A percentile compares a stretch with the other conserved stretches of the same genome.
These are phyloP conservation scores for Trachemys scripta DNA, from an alignment of 2,113 vertebrate species.

Conservation along the genomic window DNA sequence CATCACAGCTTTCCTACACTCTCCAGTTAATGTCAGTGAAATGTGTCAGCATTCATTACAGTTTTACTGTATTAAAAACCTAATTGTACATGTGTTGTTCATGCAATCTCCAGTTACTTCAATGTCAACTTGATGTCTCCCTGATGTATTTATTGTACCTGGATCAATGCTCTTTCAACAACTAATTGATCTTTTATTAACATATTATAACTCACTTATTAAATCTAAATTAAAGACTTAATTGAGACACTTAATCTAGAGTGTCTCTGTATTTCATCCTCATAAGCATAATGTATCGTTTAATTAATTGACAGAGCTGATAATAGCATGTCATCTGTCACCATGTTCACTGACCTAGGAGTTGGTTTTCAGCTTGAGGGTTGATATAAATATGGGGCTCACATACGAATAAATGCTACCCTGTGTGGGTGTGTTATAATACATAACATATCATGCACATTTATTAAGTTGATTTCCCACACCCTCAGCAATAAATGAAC, in stretches of 20 bases:
- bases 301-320: constrained; percentile 79
- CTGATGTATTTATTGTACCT: constrained; percentile 79
- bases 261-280: constrained; percentile 75
- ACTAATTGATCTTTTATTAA: constrained; percentile 86
- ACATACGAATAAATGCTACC: fast-evolving
- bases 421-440: not conserved
- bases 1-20: constrained; percentile 41
- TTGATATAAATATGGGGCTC: not conserved
- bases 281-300: constrained; percentile 79
- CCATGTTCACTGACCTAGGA: constrained; percentile 78
- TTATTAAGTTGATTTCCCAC: not conserved
- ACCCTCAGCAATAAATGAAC: not conserved
- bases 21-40: constrained; percentile 21
- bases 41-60: constrained; percentile 38
- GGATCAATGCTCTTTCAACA: constrained; percentile 80
- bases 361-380: constrained; percentile 47
- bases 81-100: constrained; percentile 59
- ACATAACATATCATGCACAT: fast-evolving
- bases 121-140: constrained; percentile 68
- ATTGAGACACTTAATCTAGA: constrained; percentile 82
- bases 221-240: constrained; percentile 85
- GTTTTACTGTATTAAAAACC: constrained; percentile 44
- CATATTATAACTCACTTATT: constrained; percentile 82
- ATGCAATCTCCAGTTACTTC: constrained; percentile 50
- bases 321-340: constrained; percentile 79